Percentiles rank a stretch among this genome's conserved stretches.
Evolutionary conservation across 2,888 invertebrate genomes (phyloP).

Genomic region (Drosophila anomelani): DNA sequence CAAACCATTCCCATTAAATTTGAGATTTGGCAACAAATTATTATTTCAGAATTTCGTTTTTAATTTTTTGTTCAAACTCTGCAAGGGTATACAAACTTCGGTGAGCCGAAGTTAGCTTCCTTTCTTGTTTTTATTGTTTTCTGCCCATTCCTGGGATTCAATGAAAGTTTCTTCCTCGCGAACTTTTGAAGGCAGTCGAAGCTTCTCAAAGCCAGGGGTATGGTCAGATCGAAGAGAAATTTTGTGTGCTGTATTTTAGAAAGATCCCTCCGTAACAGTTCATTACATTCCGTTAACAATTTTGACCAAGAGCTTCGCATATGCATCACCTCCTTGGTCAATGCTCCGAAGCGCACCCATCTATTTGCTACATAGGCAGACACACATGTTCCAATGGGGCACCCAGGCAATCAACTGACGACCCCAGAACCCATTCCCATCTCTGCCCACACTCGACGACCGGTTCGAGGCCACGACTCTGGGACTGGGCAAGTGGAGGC

Average conservation of each 20-base stretch:
- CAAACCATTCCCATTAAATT: no score
- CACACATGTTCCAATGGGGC: constrained; percentile 29
- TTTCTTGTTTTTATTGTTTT: constrained; percentile 59
- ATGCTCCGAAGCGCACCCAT: constrained; percentile 37
- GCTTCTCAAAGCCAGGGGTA: not conserved
- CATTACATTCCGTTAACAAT: constrained; percentile 38
- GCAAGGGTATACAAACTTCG: no score
- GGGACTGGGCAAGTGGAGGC: constrained; percentile 6
- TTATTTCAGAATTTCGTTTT: no score
- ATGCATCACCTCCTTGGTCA: constrained; percentile 33
- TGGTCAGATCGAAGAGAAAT: not conserved
- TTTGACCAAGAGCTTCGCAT: constrained; percentile 18
- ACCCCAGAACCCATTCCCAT: constrained; percentile 33
- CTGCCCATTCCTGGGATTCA: constrained; percentile 46
- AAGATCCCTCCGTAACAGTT: constrained; percentile 6
- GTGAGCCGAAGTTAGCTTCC: no score
- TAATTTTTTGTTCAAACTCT: no score
- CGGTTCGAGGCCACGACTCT: constrained; percentile 9
- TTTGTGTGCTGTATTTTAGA: not conserved
- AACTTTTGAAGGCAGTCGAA: not conserved
- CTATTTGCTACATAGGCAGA: constrained; percentile 57
- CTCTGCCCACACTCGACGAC: constrained; percentile 36
- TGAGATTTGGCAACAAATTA: no score
- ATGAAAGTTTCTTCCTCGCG: constrained; percentile 22
- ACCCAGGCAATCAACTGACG: constrained; percentile 34